Evolutionary conservation across 2,797 vertebrate genomes (phyloP).

Genomic region (Meriones psammophilus): DNA sequence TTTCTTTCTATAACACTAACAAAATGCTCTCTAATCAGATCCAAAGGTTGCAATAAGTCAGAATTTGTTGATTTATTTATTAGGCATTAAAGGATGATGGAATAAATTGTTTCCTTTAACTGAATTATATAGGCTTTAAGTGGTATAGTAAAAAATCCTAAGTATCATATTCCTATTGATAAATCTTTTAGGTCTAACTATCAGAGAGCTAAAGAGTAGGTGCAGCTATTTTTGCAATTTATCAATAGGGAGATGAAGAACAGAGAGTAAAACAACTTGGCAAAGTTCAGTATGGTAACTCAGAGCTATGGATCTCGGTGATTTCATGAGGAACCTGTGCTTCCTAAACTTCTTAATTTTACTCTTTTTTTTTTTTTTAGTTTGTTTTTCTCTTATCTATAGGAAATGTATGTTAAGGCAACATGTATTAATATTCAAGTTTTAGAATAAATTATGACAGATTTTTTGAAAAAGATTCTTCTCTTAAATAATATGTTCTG

Average conservation of each 20-base stretch:
- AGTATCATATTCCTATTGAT: background rate
- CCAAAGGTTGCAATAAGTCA: background rate
- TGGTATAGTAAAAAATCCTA: background rate
- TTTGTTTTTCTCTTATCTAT: slow-evolving; percentile 1
- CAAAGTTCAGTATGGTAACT: background rate
- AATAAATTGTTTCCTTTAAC: background rate
- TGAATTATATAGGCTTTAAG: background rate
- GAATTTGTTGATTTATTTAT: background rate
- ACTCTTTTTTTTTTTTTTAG: background rate
- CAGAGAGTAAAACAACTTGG: background rate
- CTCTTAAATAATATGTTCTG: no score
- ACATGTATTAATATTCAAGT: background rate
- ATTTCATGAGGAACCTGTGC: background rate
- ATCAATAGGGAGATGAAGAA: background rate
- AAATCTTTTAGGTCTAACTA: background rate
- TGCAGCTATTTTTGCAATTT: background rate
- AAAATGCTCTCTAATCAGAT: background rate
- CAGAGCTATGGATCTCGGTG: background rate
- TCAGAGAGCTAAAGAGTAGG: no score
- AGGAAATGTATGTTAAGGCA: background rate
- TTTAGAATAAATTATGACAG: background rate
- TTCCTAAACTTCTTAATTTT: background rate
- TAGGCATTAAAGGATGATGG: background rate
- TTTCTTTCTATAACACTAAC: background rate
- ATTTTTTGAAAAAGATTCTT: background rate